Percentiles rank a stretch among this genome's conserved stretches.
phyloP scores from a whole-genome alignment of 1,140 invertebrate genomes.

The Micrasema minimum region DNA sequence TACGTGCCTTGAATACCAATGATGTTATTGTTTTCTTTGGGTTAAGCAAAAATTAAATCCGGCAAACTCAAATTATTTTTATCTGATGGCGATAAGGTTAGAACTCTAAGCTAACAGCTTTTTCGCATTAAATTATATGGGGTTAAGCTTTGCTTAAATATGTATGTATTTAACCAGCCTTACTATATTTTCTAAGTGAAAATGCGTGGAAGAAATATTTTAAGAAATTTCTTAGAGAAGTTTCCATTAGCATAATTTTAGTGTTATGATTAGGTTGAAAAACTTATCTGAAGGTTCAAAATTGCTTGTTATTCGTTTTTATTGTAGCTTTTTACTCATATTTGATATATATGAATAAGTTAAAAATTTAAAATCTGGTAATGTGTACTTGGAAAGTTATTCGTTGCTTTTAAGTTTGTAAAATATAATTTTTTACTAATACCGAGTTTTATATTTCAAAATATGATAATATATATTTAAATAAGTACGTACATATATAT shows the following conservation, averaged over 20 bases:
- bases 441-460: too few relatives aligned
- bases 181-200: neutral
- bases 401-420: too few relatives aligned
- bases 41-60: slow-evolving; percentile 20
- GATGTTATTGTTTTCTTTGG: neutral
- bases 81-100: slow-evolving; percentile 18
- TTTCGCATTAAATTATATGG: slow-evolving; percentile 32
- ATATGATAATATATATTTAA: too few relatives aligned
- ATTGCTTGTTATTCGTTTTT: too few relatives aligned
- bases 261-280: neutral
- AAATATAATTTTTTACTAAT: too few relatives aligned
- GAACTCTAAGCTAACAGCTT: slow-evolving; percentile 20
- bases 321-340: too few relatives aligned
- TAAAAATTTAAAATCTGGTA: too few relatives aligned
- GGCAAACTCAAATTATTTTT: neutral
- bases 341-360: too few relatives aligned
- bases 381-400: too few relatives aligned
- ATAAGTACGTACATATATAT: too few relatives aligned
- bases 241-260: slow-evolving; percentile 17
- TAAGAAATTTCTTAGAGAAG: neutral
- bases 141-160: slow-evolving; percentile 14
- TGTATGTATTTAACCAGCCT: neutral
- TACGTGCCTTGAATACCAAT: slow-evolving; percentile 24
- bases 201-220: too few relatives aligned
- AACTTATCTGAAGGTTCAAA: neutral